Evolutionary conservation across 2,113 vertebrate genomes (phyloP), one percentile per base, ranked within the genome.

Genomic region (Maccullochella peelii): DNA sequence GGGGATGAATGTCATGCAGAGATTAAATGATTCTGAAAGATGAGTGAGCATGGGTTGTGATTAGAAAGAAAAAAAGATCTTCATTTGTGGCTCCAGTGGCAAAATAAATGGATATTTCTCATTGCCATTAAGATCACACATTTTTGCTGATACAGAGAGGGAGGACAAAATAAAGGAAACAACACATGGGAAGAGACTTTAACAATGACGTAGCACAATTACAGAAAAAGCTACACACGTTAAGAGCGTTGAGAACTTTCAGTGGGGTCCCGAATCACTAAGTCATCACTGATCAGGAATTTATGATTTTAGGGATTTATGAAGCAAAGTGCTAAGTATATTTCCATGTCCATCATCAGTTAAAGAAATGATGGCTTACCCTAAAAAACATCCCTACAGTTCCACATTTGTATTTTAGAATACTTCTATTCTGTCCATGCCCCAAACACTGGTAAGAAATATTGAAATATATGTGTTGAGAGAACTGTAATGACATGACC

Each of bases 1-100:
- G 84, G 86, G 82, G 87, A 92, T 88, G 92, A 91, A 89, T 92
- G 92, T 92, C 90, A 91, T 50, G 49, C 86, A 68, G 85, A 85
- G 92, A 94, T 90, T 66, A 93, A 92, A 89, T 80, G 84, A 90
- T 93, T 93, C 55, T 77, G 62, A 80, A 80, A 90, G 74, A 78
- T 80, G 86, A 82, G 84, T 77, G 82, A 73, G 74, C 25, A 18
- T n/a, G 58, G 10, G 78, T 69, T 9, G 33, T 42, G 6, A 50
- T 66, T 69, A 63, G 25, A 67, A 61, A 79, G 33, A 54, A 38
- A 83, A 1, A 62, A 23, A 33, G n/a, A 15, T 47, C 27, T 55
- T 73, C 20, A 72, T 55, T 33, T 18, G 8, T 57, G 15, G 23
- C 49, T 54, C 23, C 33, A 33, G 21, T 8, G 12, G 33, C n/a